Evolutionary conservation across 2,888 invertebrate species (phyloP).

Genomic region (Allolobophora icterica): DNA sequence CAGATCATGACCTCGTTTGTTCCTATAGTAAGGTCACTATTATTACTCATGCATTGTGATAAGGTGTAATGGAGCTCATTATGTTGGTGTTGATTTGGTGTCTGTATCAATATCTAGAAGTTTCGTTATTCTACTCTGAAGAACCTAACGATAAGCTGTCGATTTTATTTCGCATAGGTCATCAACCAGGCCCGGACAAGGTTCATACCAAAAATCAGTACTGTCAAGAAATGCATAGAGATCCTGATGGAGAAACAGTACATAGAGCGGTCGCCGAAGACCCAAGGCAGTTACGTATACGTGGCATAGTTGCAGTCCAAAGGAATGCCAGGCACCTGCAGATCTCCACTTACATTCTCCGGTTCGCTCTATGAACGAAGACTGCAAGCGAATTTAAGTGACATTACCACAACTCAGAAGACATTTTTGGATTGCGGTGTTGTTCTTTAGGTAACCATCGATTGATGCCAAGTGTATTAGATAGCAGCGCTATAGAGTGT

Average conservation of each 20-base stretch:
- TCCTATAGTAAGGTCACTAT: neutral
- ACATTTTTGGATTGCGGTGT: no score
- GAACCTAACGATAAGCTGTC: neutral
- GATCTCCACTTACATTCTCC: neutral
- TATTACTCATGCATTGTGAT: neutral
- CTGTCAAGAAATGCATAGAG: slow-evolving; percentile 99
- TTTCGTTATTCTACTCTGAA: neutral
- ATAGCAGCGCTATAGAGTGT: no score
- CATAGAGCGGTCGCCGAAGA: slow-evolving; percentile 75
- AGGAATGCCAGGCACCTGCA: neutral
- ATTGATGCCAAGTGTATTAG: no score
- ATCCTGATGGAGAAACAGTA: slow-evolving; percentile 97
- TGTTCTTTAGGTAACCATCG: no score
- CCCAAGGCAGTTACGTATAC: slow-evolving; percentile 48
- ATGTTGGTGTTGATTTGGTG: neutral
- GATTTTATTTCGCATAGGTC: slow-evolving; percentile 70
- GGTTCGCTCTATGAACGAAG: neutral
- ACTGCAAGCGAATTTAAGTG: neutral
- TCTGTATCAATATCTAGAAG: neutral
- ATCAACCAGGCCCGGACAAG: slow-evolving; percentile 85
- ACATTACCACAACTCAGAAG: neutral
- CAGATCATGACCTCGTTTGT: neutral
- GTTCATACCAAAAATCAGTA: slow-evolving; percentile 90
- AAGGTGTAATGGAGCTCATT: no score
- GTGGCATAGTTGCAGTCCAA: slow-evolving; percentile 43